Percentiles rank a stretch among this genome's conserved stretches.
Conservation (phyloP, 1,140 invertebrate species). For the Neelides sp. region DNA sequence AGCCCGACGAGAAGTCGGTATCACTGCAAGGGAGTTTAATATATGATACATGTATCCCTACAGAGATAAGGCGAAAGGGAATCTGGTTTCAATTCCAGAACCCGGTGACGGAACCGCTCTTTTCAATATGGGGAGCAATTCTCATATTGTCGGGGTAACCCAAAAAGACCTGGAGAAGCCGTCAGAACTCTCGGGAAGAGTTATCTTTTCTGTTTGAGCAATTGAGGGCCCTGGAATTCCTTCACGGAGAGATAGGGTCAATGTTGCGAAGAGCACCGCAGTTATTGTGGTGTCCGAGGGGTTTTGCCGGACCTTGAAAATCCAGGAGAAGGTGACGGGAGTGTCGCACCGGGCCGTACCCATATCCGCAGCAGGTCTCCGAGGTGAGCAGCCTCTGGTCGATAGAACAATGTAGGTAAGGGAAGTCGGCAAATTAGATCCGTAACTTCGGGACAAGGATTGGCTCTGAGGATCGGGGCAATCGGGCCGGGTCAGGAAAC, state of each 20-base stretch:
- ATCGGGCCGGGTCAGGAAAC: slow-evolving; percentile 22
- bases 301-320: slow-evolving; percentile 61
- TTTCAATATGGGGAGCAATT: slow-evolving; percentile 42
- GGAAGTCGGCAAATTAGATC: slow-evolving; percentile 69
- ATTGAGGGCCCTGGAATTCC: slow-evolving; percentile 53
- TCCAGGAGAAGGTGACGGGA: slow-evolving; percentile 55
- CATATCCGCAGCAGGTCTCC: slow-evolving; percentile 76
- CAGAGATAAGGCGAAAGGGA: slow-evolving; percentile 47
- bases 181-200: slow-evolving; percentile 58
- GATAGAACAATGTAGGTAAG: slow-evolving; percentile 80
- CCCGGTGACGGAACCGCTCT: slow-evolving; percentile 53
- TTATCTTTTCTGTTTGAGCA: slow-evolving; percentile 60
- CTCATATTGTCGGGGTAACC: slow-evolving; percentile 50
- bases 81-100: slow-evolving; percentile 60
- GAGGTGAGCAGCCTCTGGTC: slow-evolving; percentile 77
- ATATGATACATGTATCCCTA: slow-evolving; percentile 39
- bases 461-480: slow-evolving; percentile 53
- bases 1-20: slow-evolving; percentile 38
- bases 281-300: slow-evolving; percentile 53
- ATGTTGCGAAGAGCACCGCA: slow-evolving; percentile 55
- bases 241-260: slow-evolving; percentile 55
- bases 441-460: slow-evolving; percentile 67
- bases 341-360: slow-evolving; percentile 48
- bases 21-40: slow-evolving; percentile 18
- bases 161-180: slow-evolving; percentile 55